Evolutionary conservation across 92 coral and sea anemone genomes (phyloP), one percentile per base, ranked within the genome.

Genomic region (Nematostella vectensis): DNA sequence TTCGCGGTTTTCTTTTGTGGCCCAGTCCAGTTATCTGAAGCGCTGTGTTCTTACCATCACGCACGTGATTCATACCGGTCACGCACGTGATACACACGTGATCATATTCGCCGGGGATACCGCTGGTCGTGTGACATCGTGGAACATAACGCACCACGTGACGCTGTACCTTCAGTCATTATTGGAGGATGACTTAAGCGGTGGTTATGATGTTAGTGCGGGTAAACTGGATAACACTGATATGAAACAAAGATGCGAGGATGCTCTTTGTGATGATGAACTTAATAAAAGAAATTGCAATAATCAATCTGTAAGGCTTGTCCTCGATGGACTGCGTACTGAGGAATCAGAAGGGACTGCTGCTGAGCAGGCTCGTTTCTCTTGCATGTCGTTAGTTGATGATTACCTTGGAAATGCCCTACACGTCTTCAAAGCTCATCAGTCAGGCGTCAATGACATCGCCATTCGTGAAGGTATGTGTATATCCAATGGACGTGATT

Each of bases 61-160:
- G 30, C 89, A 77, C 57, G 71, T 87, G 48, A 31, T 72, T 29
- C 77, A 73, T 48, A 50, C 16, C 38, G 62, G 23, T 9, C 29
- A 49, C 15, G 31, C 56, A 11, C 59, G 56, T 2, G 61, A 25
- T 30, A 57, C 40, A 12, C 73, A 64, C 57, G 72, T 93, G 9
- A 37, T 93, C 52, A 55, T 86, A 26, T 78, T 87, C 68, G 88
- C 85, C 30, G 91, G 93, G 9, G 96, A 87, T 65, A 93, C 99
- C 8, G 99, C 99, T 26, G 99, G 99, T 1, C 81, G 53, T 39
- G 71, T 93, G 40, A 51, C 88, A 11, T 76, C 81, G 38, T 82
- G 99, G 99, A 83, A 93, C 57, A 54, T 82, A 39, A 86, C 99
- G 15, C 30, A 58, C 13, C 57, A 77, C 33, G 51, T 82, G 9